These are phyloP conservation scores for Etheostoma nigrum DNA, from an alignment of 2,797 vertebrate genomes.

Conservation along the genomic window DNA sequence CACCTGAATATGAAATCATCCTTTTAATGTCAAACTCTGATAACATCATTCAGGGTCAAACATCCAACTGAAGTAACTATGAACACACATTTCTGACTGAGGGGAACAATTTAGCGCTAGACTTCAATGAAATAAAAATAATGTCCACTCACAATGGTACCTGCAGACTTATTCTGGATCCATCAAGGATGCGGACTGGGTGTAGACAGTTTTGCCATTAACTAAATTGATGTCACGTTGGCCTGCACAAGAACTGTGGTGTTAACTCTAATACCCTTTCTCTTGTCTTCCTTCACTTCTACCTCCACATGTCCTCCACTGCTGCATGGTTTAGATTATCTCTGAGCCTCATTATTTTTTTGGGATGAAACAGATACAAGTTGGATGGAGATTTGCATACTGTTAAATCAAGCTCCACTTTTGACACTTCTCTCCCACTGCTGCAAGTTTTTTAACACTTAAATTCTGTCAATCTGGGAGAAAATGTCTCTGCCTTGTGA, in stretches of 20 bases:
- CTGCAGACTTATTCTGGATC: neutral
- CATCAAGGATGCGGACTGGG: neutral
- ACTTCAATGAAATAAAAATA: neutral
- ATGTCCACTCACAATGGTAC: neutral
- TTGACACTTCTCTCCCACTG: slow-evolving; percentile 36
- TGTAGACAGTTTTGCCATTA: neutral
- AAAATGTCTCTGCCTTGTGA: slow-evolving; percentile 33
- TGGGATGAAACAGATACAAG: slow-evolving; percentile 28
- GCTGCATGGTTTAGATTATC: slow-evolving; percentile 21
- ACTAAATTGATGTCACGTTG: neutral
- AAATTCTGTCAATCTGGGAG: slow-evolving; percentile 27
- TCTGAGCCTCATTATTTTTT: slow-evolving; percentile 13
- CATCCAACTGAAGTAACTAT: neutral
- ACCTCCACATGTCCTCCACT: neutral
- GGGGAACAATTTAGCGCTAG: neutral
- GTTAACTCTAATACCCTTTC: neutral
- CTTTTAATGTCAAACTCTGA: neutral
- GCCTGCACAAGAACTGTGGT: neutral
- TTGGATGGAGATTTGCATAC: slow-evolving; percentile 40
- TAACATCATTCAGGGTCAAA: slow-evolving; percentile 1
- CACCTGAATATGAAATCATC: neutral
- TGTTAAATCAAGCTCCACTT: slow-evolving; percentile 34
- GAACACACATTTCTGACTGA: neutral
- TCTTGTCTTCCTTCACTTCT: slow-evolving; percentile 23
- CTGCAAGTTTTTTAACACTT: slow-evolving; percentile 37